phyloP scores from a whole-genome alignment of 2,113 vertebrate species.

The Ophiodon elongatus region DNA sequence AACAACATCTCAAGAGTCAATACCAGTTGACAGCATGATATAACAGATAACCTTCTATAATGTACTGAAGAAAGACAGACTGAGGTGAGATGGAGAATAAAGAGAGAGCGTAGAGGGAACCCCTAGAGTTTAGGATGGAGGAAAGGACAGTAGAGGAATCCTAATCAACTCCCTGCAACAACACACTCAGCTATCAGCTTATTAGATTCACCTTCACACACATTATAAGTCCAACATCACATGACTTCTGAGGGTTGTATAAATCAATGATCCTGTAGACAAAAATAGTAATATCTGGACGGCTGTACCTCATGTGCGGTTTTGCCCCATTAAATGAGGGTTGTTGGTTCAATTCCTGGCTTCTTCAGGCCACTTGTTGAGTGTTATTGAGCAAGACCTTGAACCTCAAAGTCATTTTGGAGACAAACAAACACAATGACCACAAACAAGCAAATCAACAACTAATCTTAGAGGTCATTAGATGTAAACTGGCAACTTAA shows the following conservation, averaged over 20 bases:
- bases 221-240: slow-evolving; percentile 2
- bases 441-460: neutral
- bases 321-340: neutral
- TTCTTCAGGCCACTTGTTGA: neutral
- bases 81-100: slow-evolving; percentile 19
- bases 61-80: slow-evolving; percentile 31
- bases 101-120: neutral
- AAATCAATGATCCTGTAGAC: neutral
- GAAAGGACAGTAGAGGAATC: slow-evolving; percentile 6
- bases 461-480: neutral
- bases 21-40: slow-evolving; percentile 1
- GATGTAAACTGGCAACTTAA: neutral
- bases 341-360: neutral
- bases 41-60: slow-evolving; percentile 26
- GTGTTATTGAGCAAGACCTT: neutral
- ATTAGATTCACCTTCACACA: neutral
- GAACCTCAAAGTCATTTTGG: neutral
- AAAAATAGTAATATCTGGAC: neutral
- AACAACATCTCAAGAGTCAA: slow-evolving; percentile 29
- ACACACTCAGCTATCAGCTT: neutral
- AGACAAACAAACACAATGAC: slow-evolving; percentile 13
- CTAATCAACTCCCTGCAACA: slow-evolving; percentile 30
- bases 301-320: neutral
- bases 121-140: slow-evolving; percentile 16
- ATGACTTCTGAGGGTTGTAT: neutral